Conservation (phyloP, 37 sponge, comb jelly and placozoan genomes). For the Eunapius fragilis region DNA sequence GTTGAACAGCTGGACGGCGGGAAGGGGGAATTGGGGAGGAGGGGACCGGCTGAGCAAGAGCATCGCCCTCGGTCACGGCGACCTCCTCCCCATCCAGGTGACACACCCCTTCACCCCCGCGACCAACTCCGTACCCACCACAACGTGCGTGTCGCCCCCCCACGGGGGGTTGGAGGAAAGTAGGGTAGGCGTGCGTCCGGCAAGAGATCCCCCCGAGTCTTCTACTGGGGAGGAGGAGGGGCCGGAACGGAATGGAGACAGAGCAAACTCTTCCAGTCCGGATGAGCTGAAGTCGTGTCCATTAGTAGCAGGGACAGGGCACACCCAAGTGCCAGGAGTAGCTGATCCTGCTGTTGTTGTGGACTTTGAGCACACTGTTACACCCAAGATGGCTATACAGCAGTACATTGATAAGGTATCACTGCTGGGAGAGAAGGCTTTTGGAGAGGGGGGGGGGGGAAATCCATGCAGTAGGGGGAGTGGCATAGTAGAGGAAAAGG, state of each 20-base stretch:
- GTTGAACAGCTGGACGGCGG: not conserved
- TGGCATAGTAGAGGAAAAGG: no score
- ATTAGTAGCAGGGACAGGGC: no score
- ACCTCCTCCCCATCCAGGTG: not conserved
- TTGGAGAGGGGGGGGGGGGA: not conserved
- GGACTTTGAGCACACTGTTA: conserved; percentile 1
- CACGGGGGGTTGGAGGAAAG: not conserved
- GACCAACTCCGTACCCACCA: not conserved
- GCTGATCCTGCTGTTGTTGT: not conserved
- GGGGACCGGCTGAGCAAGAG: not conserved
- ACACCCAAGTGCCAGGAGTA: not conserved
- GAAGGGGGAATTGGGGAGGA: no score
- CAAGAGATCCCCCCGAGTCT: not conserved
- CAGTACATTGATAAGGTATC: conserved; percentile 40
- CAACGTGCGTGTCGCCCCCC: not conserved
- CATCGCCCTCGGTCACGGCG: not conserved
- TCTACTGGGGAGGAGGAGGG: not conserved
- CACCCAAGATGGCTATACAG: conserved; percentile 24
- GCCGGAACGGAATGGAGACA: not conserved
- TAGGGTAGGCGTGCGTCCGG: not conserved
- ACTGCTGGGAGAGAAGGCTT: not conserved
- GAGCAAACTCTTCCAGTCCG: not conserved
- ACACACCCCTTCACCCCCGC: not conserved
- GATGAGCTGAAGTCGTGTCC: not conserved
- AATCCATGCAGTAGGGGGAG: not conserved